Percentiles rank a stretch among this genome's conserved stretches.
These are phyloP conservation scores for Meloe dianella DNA, from an alignment of 2,888 invertebrate genomes.

Conservation along the genomic window DNA sequence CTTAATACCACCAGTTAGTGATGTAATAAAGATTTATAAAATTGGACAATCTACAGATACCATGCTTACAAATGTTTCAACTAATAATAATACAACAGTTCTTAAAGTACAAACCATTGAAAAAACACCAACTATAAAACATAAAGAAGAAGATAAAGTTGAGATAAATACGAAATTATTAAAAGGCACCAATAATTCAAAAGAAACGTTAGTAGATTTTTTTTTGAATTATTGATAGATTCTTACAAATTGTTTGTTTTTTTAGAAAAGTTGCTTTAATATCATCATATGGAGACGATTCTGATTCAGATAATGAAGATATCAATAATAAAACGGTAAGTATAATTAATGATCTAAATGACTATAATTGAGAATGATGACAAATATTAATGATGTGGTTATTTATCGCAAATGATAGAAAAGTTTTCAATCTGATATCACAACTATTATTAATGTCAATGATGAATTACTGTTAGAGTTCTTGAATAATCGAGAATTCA, in stretches of 20 bases:
- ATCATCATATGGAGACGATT: constrained; percentile 64
- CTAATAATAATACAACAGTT: constrained; percentile 32
- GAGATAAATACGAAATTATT: background rate
- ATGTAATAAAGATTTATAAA: constrained; percentile 45
- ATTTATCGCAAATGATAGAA: constrained; percentile 40
- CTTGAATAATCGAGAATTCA: constrained; percentile 52
- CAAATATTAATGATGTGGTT: constrained; percentile 25
- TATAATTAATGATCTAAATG: constrained; percentile 14
- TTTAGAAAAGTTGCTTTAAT: constrained; percentile 66
- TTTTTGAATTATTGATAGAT: too few relatives aligned
- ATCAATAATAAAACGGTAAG: constrained; percentile 42
- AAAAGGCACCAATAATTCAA: constrained; percentile 37
- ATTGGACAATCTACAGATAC: constrained; percentile 35
- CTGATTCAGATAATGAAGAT: constrained; percentile 58
- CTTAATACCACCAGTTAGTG: constrained; percentile 29
- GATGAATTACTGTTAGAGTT: constrained; percentile 59
- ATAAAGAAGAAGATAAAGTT: constrained; percentile 6
- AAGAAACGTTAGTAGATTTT: too few relatives aligned
- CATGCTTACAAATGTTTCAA: constrained; percentile 15
- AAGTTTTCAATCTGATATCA: constrained; percentile 60
- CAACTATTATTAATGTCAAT: constrained; percentile 42
- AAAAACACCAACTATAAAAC: background rate
- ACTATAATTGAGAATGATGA: too few relatives aligned
- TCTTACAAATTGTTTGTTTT: too few relatives aligned
- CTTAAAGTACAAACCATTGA: background rate